These are phyloP conservation scores for Emydocephalus ijimae DNA, from an alignment of 2,113 vertebrate species.

Conservation along the genomic window DNA sequence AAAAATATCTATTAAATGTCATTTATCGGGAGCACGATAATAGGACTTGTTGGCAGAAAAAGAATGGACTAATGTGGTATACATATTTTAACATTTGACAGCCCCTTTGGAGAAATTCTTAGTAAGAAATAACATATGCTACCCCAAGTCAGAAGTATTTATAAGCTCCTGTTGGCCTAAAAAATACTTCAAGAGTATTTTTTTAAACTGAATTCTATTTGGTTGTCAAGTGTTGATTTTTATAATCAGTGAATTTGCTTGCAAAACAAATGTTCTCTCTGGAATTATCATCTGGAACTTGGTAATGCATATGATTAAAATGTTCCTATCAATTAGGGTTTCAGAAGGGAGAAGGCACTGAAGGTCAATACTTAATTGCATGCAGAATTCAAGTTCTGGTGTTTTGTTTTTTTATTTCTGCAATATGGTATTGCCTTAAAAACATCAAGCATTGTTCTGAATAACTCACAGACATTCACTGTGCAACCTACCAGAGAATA, in stretches of 20 bases:
- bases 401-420: constrained; percentile 29
- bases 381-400: constrained; percentile 18
- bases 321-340: constrained; percentile 3
- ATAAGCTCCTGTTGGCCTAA: constrained; percentile 23
- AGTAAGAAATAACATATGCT: constrained; percentile 35
- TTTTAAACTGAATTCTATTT: not conserved
- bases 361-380: constrained; percentile 46
- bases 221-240: constrained; percentile 39
- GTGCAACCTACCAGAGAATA: constrained; percentile 61
- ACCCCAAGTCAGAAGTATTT: constrained; percentile 41
- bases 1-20: constrained; percentile 63
- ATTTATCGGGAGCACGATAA: constrained; percentile 45
- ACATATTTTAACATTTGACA: constrained; percentile 44
- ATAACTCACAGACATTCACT: constrained; percentile 52
- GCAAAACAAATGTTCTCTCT: constrained; percentile 40
- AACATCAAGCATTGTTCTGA: constrained; percentile 54
- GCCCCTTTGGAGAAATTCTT: constrained; percentile 34
- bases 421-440: constrained; percentile 57
- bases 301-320: constrained; percentile 41
- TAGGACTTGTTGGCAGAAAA: constrained; percentile 43
- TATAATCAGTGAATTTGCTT: constrained; percentile 43
- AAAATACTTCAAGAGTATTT: constrained; percentile 14
- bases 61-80: constrained; percentile 20
- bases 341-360: not conserved
- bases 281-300: constrained; percentile 35